These are phyloP conservation scores for Guaruba guarouba DNA, from an alignment of 2,113 vertebrate species.

Conservation along the genomic window DNA sequence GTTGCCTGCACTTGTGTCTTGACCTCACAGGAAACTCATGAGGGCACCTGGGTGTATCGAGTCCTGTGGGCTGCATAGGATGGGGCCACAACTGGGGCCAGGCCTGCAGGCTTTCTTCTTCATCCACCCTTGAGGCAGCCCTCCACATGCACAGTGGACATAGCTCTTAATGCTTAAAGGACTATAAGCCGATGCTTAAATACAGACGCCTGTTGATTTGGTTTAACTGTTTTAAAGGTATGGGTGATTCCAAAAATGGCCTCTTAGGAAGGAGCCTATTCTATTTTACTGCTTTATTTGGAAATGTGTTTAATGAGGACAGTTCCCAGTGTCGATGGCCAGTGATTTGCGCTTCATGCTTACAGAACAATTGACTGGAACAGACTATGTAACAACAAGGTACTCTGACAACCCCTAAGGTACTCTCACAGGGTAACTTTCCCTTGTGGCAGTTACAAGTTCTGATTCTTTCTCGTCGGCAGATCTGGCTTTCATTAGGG, in stretches of 20 bases:
- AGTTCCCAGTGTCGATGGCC: background rate
- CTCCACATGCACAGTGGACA: background rate
- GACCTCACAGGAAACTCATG: background rate
- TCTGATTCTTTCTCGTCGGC: background rate
- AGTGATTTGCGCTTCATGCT: background rate
- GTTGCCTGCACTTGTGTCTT: background rate
- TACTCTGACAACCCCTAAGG: background rate
- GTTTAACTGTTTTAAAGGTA: background rate
- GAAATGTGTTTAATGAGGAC: background rate
- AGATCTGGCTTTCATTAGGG: background rate
- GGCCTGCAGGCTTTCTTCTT: background rate
- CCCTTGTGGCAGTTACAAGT: background rate
- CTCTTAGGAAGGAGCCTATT: background rate
- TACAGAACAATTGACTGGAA: background rate
- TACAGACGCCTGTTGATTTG: background rate
- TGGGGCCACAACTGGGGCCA: rapidly evolving
- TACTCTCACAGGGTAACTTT: background rate
- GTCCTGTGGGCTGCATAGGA: background rate
- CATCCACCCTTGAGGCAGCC: background rate
- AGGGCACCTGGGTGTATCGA: rapidly evolving
- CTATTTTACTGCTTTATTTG: background rate
- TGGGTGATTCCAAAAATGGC: background rate
- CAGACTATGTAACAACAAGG: no score
- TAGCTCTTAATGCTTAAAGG: background rate
- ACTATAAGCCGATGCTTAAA: background rate